Conservation (phyloP, 2,888 invertebrate genomes). For the Agapostemon virescens region DNA sequence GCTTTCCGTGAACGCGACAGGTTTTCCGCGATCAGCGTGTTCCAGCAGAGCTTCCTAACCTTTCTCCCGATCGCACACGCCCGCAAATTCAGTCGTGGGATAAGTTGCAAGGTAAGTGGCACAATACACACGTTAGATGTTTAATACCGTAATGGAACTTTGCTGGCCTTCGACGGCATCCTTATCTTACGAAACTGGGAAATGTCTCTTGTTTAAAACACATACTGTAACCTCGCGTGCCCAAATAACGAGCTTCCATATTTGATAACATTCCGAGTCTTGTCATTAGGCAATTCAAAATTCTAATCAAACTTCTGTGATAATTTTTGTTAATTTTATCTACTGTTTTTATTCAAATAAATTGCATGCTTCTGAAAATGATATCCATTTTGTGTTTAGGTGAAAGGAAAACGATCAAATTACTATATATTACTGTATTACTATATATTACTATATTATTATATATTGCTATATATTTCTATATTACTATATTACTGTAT, state of each 20-base stretch:
- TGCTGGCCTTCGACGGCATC: neutral
- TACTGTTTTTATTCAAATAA: neutral
- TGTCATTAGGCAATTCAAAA: neutral
- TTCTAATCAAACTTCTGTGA: neutral
- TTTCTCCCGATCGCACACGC: conserved; percentile 13
- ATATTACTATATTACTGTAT: no score
- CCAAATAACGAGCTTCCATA: neutral
- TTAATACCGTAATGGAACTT: conserved; percentile 25
- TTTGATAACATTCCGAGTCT: neutral
- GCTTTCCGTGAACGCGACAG: conserved; percentile 54
- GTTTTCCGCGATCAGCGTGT: conserved; percentile 60
- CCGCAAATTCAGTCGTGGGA: conserved; percentile 21
- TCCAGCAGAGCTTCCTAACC: conserved; percentile 34
- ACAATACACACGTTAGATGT: conserved; percentile 33
- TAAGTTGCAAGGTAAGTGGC: conserved; percentile 45
- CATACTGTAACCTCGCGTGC: neutral
- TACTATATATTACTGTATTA: no score
- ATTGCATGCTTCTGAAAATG: neutral
- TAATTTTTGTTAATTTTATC: neutral
- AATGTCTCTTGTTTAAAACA: neutral
- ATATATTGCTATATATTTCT: no score
- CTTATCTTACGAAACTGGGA: neutral
- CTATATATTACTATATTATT: no score
- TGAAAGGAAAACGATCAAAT: neutral
- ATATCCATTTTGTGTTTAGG: neutral